Percentiles rank a stretch among this genome's conserved stretches.
These are phyloP conservation scores for Ectropis crepuscularia DNA, from an alignment of 2,888 invertebrate genomes.

Conservation along the genomic window DNA sequence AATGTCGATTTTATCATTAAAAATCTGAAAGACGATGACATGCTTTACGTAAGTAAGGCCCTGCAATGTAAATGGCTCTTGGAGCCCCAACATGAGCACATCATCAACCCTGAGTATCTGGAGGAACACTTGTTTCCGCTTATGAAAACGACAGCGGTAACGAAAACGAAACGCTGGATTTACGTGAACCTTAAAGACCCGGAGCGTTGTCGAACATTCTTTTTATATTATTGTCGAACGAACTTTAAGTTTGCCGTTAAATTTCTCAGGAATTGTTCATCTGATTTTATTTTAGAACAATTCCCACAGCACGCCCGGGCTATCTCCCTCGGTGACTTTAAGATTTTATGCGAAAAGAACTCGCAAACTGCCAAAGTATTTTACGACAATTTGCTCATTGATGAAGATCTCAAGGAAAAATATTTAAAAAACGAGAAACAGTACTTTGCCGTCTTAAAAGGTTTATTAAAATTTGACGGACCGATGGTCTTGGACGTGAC, in stretches of 20 bases:
- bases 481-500: constrained; percentile 43
- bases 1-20: constrained; percentile 58
- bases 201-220: neutral
- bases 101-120: constrained; percentile 1
- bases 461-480: constrained; percentile 8
- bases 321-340: neutral
- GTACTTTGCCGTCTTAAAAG: constrained; percentile 30
- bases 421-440: constrained; percentile 25
- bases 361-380: neutral
- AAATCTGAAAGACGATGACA: constrained; percentile 61
- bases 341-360: neutral
- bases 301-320: neutral
- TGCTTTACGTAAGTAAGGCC: constrained; percentile 67
- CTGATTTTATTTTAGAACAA: constrained; percentile 16
- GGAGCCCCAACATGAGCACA: neutral
- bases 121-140: neutral
- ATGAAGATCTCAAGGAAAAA: constrained; percentile 19
- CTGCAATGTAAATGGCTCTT: constrained; percentile 42
- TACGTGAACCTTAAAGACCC: constrained; percentile 6
- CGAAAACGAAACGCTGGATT: constrained; percentile 10
- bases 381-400: constrained; percentile 1
- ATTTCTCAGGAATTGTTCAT: constrained; percentile 36
- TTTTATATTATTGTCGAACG: constrained; percentile 32
- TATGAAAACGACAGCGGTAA: constrained; percentile 51
- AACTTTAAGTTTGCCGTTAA: constrained; percentile 35